phyloP scores from a whole-genome alignment of 2,888 invertebrate genomes.

The Steromphala cineraria region DNA sequence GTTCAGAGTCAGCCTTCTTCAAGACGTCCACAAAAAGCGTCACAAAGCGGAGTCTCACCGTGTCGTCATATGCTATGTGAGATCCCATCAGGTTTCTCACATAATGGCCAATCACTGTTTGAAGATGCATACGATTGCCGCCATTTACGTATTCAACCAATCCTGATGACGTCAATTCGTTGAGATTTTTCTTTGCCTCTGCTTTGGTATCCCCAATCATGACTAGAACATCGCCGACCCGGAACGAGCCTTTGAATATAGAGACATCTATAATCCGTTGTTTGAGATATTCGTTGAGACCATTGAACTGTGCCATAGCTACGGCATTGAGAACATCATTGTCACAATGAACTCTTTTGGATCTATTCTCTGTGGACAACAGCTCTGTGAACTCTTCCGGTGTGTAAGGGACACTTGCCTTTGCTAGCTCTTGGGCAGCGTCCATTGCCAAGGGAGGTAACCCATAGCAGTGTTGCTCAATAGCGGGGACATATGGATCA shows the following conservation, averaged over 20 bases:
- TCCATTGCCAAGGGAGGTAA: conserved; percentile 29
- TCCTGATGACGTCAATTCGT: neutral
- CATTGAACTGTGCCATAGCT: neutral
- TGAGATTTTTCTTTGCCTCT: neutral
- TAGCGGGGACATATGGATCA: neutral
- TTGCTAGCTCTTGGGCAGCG: conserved; percentile 16
- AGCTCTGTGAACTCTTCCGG: conserved; percentile 7
- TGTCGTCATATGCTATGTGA: conserved; percentile 9
- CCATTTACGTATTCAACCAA: neutral
- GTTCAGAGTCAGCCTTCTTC: conserved; percentile 24
- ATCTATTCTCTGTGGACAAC: neutral
- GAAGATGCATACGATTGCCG: neutral
- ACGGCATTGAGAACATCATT: neutral
- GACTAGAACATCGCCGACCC: neutral
- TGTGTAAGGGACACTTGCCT: neutral
- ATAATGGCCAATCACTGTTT: neutral
- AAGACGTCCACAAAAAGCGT: conserved; percentile 33
- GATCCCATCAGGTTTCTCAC: neutral
- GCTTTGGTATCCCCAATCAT: neutral
- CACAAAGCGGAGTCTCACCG: conserved; percentile 36
- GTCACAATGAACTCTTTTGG: neutral
- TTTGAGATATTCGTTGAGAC: conserved; percentile 10
- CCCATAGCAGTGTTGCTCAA: conserved; percentile 21
- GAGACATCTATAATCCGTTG: conserved; percentile 3
- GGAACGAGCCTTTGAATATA: conserved; percentile 17